These are phyloP conservation scores for Microcebus lehilahytsara DNA, from an alignment of 2,113 vertebrate genomes.

Conservation along the genomic window DNA sequence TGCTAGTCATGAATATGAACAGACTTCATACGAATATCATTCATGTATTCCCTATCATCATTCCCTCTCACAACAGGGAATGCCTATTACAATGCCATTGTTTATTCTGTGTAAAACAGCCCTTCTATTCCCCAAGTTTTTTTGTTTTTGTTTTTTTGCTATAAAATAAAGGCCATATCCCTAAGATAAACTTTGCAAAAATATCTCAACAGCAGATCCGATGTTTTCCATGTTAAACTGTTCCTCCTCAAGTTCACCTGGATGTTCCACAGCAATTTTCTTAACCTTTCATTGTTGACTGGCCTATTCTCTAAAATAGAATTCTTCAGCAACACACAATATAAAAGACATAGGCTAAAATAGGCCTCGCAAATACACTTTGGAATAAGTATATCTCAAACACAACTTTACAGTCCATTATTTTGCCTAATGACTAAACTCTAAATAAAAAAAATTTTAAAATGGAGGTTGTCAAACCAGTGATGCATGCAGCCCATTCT, in stretches of 20 bases:
- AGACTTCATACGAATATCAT: background rate
- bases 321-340: background rate
- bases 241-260: background rate
- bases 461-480: background rate
- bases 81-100: background rate
- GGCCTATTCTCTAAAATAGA: background rate
- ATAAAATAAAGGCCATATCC: background rate
- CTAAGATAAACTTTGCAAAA: background rate
- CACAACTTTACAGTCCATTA: background rate
- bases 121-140: background rate
- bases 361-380: background rate
- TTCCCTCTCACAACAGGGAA: background rate
- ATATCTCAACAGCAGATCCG: background rate
- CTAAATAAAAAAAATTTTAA: background rate
- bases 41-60: background rate
- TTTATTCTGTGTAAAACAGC: conserved; percentile 33
- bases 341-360: background rate
- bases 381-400: background rate
- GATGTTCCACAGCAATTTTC: background rate
- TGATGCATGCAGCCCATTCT: background rate
- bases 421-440: conserved; percentile 11
- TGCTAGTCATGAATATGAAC: background rate
- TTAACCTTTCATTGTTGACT: background rate
- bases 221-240: background rate
- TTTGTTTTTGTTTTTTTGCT: background rate